Percentiles rank a stretch among this genome's conserved stretches.
Evolutionary conservation across 2,888 invertebrate species (phyloP).

Genomic region (Muschampia plurimacula): DNA sequence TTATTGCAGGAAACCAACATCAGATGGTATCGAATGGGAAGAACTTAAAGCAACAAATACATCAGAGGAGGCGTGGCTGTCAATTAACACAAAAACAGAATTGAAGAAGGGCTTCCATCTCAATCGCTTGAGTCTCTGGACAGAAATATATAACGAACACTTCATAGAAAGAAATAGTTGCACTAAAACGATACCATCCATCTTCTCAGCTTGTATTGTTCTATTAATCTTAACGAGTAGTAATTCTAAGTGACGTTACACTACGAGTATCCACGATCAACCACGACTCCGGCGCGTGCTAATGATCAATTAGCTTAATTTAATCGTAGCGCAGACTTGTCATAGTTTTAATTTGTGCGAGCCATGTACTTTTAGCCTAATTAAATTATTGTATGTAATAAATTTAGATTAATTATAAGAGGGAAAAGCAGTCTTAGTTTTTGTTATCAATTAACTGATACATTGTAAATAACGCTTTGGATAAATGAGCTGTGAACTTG

Average conservation of each 20-base stretch:
- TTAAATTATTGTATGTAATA: conserved; percentile 25
- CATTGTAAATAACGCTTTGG: too few species aligned
- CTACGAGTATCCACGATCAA: conserved; percentile 1
- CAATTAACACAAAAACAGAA: conserved; percentile 51
- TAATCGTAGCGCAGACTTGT: not conserved
- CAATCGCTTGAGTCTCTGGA: conserved; percentile 64
- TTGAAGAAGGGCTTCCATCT: conserved; percentile 56
- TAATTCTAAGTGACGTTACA: conserved; percentile 6
- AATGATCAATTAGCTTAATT: conserved; percentile 19
- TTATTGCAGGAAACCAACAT: conserved; percentile 56
- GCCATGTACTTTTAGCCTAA: conserved; percentile 25
- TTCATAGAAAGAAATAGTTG: conserved; percentile 60
- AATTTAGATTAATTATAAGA: not conserved
- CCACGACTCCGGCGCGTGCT: conserved; percentile 24
- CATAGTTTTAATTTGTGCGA: conserved; percentile 5
- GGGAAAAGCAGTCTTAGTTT: not conserved
- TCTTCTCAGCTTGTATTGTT: conserved; percentile 14
- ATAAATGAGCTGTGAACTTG: too few species aligned
- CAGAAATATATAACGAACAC: conserved; percentile 62
- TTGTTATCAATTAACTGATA: not conserved
- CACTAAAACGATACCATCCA: conserved; percentile 32
- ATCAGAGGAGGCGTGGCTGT: conserved; percentile 61
- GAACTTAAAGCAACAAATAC: conserved; percentile 50
- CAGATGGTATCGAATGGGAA: conserved; percentile 56
- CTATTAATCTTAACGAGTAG: not conserved